phyloP scores from a whole-genome alignment of 2,113 vertebrate genomes.

The Oreotrochilus melanogaster region DNA sequence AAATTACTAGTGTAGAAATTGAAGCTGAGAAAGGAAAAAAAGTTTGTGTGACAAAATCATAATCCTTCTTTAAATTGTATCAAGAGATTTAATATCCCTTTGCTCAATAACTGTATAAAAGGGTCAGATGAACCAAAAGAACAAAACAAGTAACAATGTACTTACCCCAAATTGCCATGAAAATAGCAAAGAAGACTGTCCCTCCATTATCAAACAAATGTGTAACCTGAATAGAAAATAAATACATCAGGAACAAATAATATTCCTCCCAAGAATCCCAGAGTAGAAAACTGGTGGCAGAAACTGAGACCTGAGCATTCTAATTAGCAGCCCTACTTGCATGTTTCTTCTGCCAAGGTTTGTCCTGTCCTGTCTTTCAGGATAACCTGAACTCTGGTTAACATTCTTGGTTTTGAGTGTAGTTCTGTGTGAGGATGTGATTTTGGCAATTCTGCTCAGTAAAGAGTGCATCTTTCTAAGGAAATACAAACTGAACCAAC shows the following conservation, averaged over 20 bases:
- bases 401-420: neutral
- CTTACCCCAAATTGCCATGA: slow-evolving; percentile 90
- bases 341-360: neutral
- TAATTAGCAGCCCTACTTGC: neutral
- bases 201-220: slow-evolving; percentile 88
- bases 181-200: slow-evolving; percentile 88
- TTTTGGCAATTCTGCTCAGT: neutral
- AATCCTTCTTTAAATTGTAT: neutral
- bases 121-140: neutral
- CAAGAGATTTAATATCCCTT: neutral
- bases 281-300: neutral
- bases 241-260: neutral
- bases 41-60: neutral
- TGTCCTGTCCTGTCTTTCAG: neutral
- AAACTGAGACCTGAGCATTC: neutral
- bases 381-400: neutral
- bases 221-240: slow-evolving; percentile 78
- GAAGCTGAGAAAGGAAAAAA: neutral
- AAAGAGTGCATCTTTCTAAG: neutral
- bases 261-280: neutral
- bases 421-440: neutral
- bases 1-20: neutral
- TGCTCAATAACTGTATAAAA: neutral
- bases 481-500: neutral
- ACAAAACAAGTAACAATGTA: neutral